A percentile compares a stretch with the other conserved stretches of the same genome.
phyloP scores from a whole-genome alignment of 2,113 vertebrate genomes.

The Myotis yumanensis region DNA sequence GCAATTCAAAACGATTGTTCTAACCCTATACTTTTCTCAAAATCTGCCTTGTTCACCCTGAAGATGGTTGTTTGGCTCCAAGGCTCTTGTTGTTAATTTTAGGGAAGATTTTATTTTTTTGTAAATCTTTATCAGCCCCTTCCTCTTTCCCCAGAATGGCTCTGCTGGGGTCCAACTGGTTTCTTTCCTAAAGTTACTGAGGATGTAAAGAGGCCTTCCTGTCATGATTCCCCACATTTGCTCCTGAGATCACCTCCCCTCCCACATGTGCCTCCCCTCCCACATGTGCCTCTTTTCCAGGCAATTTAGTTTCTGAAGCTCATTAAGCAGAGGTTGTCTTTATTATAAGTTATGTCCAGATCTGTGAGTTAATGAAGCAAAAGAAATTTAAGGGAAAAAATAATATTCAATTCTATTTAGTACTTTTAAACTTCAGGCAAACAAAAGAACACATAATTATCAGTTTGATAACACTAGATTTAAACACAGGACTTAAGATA shows the following conservation, averaged over 20 bases:
- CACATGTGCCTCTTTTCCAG: neutral
- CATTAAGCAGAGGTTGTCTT: neutral
- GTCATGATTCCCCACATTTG: neutral
- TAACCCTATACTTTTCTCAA: neutral
- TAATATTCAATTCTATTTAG: neutral
- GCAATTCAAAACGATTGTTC: constrained; percentile 57
- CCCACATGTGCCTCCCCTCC: neutral
- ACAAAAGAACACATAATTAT: neutral
- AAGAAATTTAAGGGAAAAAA: neutral
- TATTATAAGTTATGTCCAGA: neutral
- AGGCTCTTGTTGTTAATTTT: neutral
- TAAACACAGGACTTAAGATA: neutral
- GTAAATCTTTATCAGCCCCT: neutral
- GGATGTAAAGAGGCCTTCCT: neutral
- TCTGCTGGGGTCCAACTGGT: neutral
- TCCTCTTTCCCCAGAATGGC: neutral
- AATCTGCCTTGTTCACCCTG: neutral
- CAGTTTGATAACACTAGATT: neutral
- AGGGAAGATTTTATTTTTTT: constrained; percentile 32
- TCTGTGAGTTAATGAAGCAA: neutral
- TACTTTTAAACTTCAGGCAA: neutral
- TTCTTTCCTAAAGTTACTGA: neutral
- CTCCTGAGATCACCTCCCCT: neutral
- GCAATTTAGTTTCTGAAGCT: neutral
- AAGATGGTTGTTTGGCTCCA: neutral